Percentiles rank a stretch among this genome's conserved stretches.
These are phyloP conservation scores for Pedetes capensis DNA, from an alignment of 2,113 vertebrate genomes.

Conservation along the genomic window DNA sequence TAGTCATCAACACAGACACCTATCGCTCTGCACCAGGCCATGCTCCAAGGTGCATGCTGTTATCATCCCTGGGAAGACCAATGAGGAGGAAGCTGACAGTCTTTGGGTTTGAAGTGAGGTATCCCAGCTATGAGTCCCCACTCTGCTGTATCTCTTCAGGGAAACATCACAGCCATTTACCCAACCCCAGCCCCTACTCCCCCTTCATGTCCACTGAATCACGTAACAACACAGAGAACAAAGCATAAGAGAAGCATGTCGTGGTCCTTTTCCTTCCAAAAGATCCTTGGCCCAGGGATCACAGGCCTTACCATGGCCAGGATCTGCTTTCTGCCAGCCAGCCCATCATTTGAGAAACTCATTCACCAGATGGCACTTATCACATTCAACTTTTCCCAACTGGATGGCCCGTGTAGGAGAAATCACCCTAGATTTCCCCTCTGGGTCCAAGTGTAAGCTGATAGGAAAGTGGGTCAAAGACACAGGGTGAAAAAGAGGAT, in stretches of 20 bases:
- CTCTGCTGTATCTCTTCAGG: neutral
- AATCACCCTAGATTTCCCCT: neutral
- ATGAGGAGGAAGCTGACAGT: neutral
- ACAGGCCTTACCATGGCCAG: neutral
- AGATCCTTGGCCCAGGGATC: neutral
- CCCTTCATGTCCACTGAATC: neutral
- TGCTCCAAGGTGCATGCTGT: neutral
- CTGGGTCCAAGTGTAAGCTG: neutral
- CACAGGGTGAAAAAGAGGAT: neutral
- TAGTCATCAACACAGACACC: neutral
- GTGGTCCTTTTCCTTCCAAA: neutral
- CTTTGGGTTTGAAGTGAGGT: neutral
- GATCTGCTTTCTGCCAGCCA: neutral
- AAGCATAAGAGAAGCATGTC: neutral
- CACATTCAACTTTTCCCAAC: neutral
- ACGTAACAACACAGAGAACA: neutral
- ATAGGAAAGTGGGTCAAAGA: constrained; percentile 22
- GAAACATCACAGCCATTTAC: neutral
- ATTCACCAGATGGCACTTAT: neutral
- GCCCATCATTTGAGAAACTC: neutral
- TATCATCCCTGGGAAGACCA: neutral
- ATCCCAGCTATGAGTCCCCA: neutral
- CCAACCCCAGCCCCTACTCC: neutral
- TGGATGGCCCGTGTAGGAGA: neutral
- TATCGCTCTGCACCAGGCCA: neutral